Conservation (phyloP, 2,888 invertebrate species). For the Coleophora flavipennella region DNA sequence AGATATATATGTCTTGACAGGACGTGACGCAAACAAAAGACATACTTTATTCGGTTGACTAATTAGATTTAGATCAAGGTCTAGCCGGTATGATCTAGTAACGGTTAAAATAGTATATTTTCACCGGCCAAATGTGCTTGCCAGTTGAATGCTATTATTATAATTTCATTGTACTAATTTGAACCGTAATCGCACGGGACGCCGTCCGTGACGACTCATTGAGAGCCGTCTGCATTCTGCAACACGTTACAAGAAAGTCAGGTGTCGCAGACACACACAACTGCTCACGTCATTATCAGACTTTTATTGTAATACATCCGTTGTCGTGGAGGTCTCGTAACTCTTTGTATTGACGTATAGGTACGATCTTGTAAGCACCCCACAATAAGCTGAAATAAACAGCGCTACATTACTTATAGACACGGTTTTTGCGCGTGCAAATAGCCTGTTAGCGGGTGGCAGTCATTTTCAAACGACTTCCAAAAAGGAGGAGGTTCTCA, state of each 20-base stretch:
- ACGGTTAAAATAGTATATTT: conserved; percentile 54
- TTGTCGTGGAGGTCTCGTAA: conserved; percentile 16
- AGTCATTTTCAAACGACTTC: too few species aligned
- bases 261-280: conserved; percentile 19
- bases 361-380: neutral
- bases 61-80: conserved; percentile 59
- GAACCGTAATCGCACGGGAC: conserved; percentile 23
- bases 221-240: conserved; percentile 12
- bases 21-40: conserved; percentile 3
- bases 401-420: too few species aligned
- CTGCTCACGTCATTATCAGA: conserved; percentile 10
- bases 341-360: neutral
- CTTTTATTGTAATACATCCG: conserved; percentile 17
- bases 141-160: conserved; percentile 59
- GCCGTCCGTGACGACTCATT: conserved; percentile 9
- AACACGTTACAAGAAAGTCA: conserved; percentile 27
- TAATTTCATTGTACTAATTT: conserved; percentile 28
- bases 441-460: too few species aligned
- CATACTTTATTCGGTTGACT: conserved; percentile 5
- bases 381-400: too few species aligned
- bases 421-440: too few species aligned
- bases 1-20: too few species aligned
- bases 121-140: conserved; percentile 57
- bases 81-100: conserved; percentile 35
- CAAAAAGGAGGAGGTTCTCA: too few species aligned